Evolutionary conservation across 37 sponge, comb jelly and placozoan genomes (phyloP).

Genomic region (Oscarella lobularis): DNA sequence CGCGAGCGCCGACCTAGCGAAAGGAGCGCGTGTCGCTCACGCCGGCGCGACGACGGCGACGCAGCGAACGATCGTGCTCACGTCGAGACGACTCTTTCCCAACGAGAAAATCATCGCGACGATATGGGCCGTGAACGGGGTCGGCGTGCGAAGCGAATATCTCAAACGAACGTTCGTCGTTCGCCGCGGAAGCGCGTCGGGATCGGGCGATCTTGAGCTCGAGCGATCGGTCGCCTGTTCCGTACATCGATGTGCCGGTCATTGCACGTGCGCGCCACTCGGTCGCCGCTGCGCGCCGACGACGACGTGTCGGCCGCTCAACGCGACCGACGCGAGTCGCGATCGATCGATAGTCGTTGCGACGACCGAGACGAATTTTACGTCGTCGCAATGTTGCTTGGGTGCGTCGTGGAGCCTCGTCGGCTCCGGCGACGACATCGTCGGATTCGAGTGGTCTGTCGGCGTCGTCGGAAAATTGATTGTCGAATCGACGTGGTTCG

Average conservation of each 20-base stretch:
- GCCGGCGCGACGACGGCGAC: background rate
- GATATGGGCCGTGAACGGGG: slow-evolving; percentile 63
- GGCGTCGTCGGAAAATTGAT: slow-evolving; percentile 9
- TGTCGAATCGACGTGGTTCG: slow-evolving; percentile 24
- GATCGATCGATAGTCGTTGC: background rate
- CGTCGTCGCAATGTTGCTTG: background rate
- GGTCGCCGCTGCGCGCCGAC: slow-evolving; percentile 1
- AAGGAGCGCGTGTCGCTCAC: background rate
- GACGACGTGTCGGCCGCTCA: background rate
- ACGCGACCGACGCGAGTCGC: background rate
- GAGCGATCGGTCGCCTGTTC: slow-evolving; percentile 32
- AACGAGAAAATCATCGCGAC: slow-evolving; percentile 21
- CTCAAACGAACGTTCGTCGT: slow-evolving; percentile 43
- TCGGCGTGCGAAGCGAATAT: slow-evolving; percentile 33
- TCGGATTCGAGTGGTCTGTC: slow-evolving; percentile 43
- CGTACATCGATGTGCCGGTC: slow-evolving; percentile 36
- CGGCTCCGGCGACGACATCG: background rate
- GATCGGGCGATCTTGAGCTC: slow-evolving; percentile 21
- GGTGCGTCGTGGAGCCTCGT: background rate
- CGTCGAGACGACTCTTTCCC: background rate
- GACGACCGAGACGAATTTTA: background rate
- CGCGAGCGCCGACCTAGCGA: slow-evolving; percentile 15
- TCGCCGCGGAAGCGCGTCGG: background rate
- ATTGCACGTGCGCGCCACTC: slow-evolving; percentile 60
- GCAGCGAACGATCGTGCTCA: background rate